Evolutionary conservation across 2,113 vertebrate species (phyloP), one percentile per base, ranked within the genome.

Genomic region (Thinocorus orbignyianus): DNA sequence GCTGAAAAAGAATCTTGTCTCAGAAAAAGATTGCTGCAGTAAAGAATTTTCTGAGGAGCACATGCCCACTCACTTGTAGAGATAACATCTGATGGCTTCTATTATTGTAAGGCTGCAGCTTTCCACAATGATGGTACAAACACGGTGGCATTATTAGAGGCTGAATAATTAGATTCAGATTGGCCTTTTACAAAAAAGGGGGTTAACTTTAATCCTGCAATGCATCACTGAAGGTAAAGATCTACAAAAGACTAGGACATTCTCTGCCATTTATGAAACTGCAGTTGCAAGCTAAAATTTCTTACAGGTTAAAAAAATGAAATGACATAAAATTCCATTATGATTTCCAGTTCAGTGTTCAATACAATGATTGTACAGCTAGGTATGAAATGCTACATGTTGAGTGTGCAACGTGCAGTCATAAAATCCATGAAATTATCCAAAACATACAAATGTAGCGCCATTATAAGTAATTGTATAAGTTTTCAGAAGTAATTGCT

Each of bases 131-230:
- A 86, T 7, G 14, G 33, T 33, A 64, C 55, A 90, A 95, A 71
- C 42, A 73, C 33, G 1, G 3, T n/a, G 17, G 10, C 16, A 76
- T 57, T 88, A 64, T 70, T 68, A 92, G 72, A 90, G 60, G 81
- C 46, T 78, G 55, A 76, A 81, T 86, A 90, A 95, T 86, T 79
- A 78, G n/a, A 68, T 60, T 93, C 87, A 79, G 93, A 95, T 9
- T 52, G 35, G 30, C 52, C 28, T 86, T 93, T 80, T 25, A 35
- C 4, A 2, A n/a, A 78, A 72, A 57, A 57, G 39, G 17, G 7
- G 17, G 14, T 55, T 64, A 68, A 68, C 20, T 81, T 68, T 23
- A 95, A 64, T 57, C 61, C 35, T 26, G 37, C 42, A 60, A 33
- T 28, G 54, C 77, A 62, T 33, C 0, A 0, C 46, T 78, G 37